These are phyloP conservation scores for Pseudorectes ferrugineus DNA, from an alignment of 2,113 vertebrate species.

Conservation along the genomic window DNA sequence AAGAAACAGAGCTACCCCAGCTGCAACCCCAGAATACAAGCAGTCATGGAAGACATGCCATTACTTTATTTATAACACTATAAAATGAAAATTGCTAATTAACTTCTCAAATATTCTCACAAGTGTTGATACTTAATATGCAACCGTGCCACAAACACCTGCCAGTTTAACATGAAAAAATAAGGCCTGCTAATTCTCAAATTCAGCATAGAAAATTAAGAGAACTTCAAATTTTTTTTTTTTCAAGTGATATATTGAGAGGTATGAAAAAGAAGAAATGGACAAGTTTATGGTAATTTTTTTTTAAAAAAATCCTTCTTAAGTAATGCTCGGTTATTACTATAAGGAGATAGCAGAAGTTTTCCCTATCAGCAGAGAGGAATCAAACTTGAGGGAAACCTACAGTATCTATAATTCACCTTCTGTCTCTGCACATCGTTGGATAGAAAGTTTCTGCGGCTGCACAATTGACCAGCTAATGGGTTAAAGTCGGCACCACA, in stretches of 20 bases:
- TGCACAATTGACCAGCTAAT: neutral
- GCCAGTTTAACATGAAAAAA: neutral
- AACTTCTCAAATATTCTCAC: neutral
- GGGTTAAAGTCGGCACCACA: neutral
- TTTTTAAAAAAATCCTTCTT: neutral
- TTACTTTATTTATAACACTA: neutral
- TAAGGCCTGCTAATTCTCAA: neutral
- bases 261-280: neutral
- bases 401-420: neutral
- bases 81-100: neutral
- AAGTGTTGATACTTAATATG: neutral
- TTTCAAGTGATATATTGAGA: neutral
- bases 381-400: neutral
- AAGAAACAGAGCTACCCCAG: neutral
- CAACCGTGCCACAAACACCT: neutral
- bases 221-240: accelerated
- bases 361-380: neutral
- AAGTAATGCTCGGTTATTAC: neutral
- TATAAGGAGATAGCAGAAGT: neutral
- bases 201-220: neutral
- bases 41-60: neutral
- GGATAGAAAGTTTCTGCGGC: neutral
- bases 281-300: neutral
- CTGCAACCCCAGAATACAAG: neutral
- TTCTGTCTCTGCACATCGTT: neutral